Percentiles rank a stretch among this genome's conserved stretches.
Conservation (phyloP, 2,797 vertebrate species). For the Pempheris klunzingeri region DNA sequence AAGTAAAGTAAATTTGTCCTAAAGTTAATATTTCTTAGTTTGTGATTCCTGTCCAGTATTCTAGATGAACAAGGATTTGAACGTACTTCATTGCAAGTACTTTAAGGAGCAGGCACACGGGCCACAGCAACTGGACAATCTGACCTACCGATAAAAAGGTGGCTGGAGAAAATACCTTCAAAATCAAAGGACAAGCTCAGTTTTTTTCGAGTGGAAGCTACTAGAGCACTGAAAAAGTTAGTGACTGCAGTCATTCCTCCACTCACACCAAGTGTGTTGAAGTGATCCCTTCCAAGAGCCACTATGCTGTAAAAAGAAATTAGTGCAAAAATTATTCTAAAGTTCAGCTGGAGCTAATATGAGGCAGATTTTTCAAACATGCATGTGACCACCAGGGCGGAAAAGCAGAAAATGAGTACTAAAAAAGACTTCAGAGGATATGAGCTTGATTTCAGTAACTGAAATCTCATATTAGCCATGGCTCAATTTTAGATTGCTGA, state of each 20-base stretch:
- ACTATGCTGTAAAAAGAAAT: neutral
- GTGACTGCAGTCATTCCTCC: neutral
- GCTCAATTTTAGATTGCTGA: constrained; percentile 18
- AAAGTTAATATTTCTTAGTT: neutral
- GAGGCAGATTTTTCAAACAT: constrained; percentile 1
- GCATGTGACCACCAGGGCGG: neutral
- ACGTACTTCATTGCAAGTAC: neutral
- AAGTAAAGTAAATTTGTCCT: neutral
- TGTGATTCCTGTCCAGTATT: neutral
- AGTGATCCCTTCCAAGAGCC: neutral
- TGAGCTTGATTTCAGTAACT: constrained; percentile 9
- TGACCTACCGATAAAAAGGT: neutral
- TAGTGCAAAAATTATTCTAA: neutral
- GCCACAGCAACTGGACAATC: no score
- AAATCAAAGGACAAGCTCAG: neutral
- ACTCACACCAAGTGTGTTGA: neutral
- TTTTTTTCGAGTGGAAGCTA: neutral
- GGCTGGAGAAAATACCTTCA: neutral
- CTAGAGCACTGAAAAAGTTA: neutral
- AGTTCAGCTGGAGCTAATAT: neutral
- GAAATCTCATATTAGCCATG: constrained; percentile 18
- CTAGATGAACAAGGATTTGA: neutral
- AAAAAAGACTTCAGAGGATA: constrained; percentile 1
- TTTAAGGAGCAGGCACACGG: no score
- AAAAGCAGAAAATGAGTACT: constrained; percentile 1